These are phyloP conservation scores for Gallinago jamesoni DNA, from an alignment of 2,113 vertebrate genomes.

Conservation along the genomic window DNA sequence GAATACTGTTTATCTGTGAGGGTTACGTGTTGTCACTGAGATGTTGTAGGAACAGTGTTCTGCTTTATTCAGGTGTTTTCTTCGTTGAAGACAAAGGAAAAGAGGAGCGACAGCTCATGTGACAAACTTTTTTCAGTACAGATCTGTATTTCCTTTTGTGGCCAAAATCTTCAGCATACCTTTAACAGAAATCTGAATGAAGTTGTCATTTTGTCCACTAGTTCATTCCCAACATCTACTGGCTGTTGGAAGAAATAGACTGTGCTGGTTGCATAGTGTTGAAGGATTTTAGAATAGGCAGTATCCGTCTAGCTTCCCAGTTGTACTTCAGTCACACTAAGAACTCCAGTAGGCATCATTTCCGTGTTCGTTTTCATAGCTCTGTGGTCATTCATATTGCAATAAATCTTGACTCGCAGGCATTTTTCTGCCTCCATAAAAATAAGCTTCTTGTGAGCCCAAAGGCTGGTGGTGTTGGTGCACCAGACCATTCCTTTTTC, in stretches of 20 bases:
- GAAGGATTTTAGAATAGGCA: background rate
- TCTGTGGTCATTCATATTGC: background rate
- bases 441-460: background rate
- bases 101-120: background rate
- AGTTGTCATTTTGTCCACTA: background rate
- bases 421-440: background rate
- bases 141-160: background rate
- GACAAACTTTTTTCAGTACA: background rate
- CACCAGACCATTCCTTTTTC: background rate
- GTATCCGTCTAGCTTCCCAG: background rate
- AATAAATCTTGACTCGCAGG: background rate
- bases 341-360: background rate
- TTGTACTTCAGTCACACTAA: background rate
- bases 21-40: background rate
- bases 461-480: background rate
- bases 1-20: background rate
- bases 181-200: background rate
- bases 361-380: background rate
- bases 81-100: background rate
- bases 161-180: background rate
- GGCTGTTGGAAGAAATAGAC: background rate
- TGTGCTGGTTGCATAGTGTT: background rate
- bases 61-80: background rate
- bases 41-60: background rate
- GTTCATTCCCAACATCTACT: background rate